phyloP scores from a whole-genome alignment of 2,113 vertebrate species.

The Isurus oxyrinchus region DNA sequence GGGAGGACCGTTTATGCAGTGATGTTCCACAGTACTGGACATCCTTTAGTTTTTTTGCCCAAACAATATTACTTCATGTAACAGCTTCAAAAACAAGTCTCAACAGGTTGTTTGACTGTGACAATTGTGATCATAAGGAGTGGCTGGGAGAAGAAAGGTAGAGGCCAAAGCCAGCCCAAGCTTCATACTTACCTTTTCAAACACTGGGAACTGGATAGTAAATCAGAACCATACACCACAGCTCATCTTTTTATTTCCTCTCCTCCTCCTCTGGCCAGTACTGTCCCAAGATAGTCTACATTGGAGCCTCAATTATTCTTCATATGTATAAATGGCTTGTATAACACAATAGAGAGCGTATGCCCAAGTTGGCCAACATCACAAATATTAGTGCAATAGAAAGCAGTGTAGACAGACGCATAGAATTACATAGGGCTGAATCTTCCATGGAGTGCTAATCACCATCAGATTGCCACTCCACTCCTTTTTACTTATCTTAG shows the following conservation, averaged over 20 bases:
- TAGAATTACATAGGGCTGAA: background rate
- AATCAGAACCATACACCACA: background rate
- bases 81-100: background rate
- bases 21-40: background rate
- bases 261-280: background rate
- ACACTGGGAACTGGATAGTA: background rate
- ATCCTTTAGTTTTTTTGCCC: background rate
- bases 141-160: background rate
- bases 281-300: background rate
- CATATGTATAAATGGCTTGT: background rate
- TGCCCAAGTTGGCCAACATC: background rate
- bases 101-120: background rate
- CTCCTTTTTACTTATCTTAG: no score
- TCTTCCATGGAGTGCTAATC: no score
- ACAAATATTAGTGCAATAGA: background rate
- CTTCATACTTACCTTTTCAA: background rate
- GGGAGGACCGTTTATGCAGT: background rate
- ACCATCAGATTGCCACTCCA: no score
- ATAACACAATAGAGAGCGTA: background rate
- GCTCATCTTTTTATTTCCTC: background rate
- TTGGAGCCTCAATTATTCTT: background rate
- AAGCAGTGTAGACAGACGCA: background rate
- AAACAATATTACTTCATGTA: background rate
- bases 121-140: background rate
- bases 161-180: background rate